Percentiles rank a stretch among this genome's conserved stretches.
These are phyloP conservation scores for Phoebastria nigripes DNA, from an alignment of 2,797 vertebrate genomes.

Conservation along the genomic window DNA sequence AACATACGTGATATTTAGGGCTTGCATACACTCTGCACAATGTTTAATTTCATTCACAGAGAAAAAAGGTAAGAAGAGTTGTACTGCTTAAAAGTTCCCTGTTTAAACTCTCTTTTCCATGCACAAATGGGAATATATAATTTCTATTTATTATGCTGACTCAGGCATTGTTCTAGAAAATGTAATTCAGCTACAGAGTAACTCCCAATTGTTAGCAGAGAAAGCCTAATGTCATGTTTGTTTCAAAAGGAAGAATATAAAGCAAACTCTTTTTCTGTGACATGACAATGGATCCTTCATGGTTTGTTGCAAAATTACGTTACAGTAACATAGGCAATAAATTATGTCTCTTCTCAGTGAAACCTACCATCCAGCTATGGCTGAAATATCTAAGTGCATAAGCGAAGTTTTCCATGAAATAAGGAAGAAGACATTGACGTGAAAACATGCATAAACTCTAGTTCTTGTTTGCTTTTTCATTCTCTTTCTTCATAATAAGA, in stretches of 20 bases:
- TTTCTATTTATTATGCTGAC: neutral
- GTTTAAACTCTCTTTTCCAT: neutral
- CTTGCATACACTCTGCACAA: neutral
- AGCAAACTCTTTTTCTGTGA: neutral
- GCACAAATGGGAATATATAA: neutral
- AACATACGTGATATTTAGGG: neutral
- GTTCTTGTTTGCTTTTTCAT: neutral
- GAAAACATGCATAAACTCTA: neutral
- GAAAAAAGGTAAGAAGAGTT: neutral
- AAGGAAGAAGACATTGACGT: neutral
- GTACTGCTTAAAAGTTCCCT: neutral
- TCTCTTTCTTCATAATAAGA: neutral
- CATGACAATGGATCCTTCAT: neutral
- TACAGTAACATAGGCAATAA: neutral
- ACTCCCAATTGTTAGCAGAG: neutral
- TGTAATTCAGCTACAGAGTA: neutral
- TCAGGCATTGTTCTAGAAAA: neutral
- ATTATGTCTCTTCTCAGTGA: neutral
- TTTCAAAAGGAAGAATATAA: neutral
- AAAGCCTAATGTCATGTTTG: neutral
- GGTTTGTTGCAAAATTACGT: neutral
- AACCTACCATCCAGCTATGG: neutral
- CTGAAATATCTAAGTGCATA: neutral
- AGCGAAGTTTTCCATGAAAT: neutral
- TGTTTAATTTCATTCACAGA: neutral